Base-by-base conservation (phyloP, 1,140 invertebrate genomes). In the Drosophila albomicans region DNA sequence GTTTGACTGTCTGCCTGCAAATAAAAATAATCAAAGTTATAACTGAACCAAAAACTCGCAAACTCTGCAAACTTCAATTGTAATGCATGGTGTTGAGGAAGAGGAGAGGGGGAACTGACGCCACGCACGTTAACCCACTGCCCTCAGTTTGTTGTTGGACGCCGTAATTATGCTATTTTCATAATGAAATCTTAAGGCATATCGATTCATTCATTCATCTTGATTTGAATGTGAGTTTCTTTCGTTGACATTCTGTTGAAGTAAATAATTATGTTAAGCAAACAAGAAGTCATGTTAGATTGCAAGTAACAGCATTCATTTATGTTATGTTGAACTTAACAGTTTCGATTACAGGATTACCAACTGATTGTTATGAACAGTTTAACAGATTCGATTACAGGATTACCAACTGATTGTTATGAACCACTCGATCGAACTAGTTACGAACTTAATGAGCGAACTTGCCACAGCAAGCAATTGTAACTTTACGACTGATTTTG, bases 81-180 rank as follows among this genome's bases (percentile, higher is more conserved):
- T 54, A 67, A 15, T 63, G 43, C 41, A 57, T 7, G 30, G 64
- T 63, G 16, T 46, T 61, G 38, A 57, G 74, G 77, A 2, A 35
- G 2, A 0, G 11, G 15, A 1, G 35, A 20, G 25, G 13, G 30
- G 52, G 3, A 15, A n/a, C 28, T 13, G 6, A 62, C 82, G 73
- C 77, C 77, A 79, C 77, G 74, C 82, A 85, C 75, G 70, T 80
- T 87, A 86, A 87, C 82, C 82, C 82, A 87, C 79, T 86, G 82
- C 82, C 82, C 82, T 82, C 79, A 65, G 82, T 75, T 67, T 30
- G 43, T 67, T 30, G 43, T 65, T 59, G 52, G 16, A 57, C 41
- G 41, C 67, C 49, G 65, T 80, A 81, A 81, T 81, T 84, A 81
- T 84, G 67, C 64, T 68, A 81, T 52, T 56, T 15, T 11, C 20